Evolutionary conservation across 2,797 vertebrate species (phyloP).

Genomic region (Australoheros facetus): DNA sequence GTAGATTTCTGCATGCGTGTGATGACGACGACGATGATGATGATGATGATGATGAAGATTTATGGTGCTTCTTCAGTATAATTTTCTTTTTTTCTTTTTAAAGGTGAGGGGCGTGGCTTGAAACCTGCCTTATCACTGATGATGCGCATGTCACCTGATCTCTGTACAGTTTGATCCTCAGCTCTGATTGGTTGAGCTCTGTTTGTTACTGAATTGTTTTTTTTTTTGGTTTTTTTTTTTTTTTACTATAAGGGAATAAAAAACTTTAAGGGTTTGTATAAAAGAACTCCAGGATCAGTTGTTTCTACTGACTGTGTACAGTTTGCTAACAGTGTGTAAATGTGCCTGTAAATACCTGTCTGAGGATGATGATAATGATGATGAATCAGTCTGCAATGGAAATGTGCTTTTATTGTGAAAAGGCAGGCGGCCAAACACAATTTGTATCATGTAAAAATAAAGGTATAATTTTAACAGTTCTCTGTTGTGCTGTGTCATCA

Average conservation of each 20-base stretch:
- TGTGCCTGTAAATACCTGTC: constrained; percentile 81
- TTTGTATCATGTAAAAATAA: constrained; percentile 83
- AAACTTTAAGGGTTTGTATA: constrained; percentile 56
- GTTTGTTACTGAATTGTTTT: constrained; percentile 44
- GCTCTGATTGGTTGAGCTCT: constrained; percentile 59
- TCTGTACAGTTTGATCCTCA: constrained; percentile 64
- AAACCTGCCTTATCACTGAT: constrained; percentile 6
- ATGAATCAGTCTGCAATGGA: constrained; percentile 48
- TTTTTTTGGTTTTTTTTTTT: background rate
- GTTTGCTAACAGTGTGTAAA: constrained; percentile 82
- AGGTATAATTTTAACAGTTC: constrained; percentile 81
- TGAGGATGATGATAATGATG: constrained; percentile 54
- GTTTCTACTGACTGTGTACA: constrained; percentile 78
- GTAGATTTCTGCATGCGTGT: constrained; percentile 78
- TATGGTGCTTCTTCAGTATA: constrained; percentile 45
- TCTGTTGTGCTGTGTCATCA: fast-evolving
- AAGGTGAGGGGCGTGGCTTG: constrained; percentile 15
- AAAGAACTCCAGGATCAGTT: constrained; percentile 44
- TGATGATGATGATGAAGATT: constrained; percentile 43
- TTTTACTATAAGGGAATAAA: constrained; percentile 59
- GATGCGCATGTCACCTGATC: constrained; percentile 28
- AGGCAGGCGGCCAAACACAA: constrained; percentile 65
- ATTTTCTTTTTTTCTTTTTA: constrained; percentile 14
- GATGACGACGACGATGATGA: constrained; percentile 64
- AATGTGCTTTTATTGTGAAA: constrained; percentile 73